These are phyloP conservation scores for Cyanoliseus patagonus DNA, from an alignment of 2,113 vertebrate genomes.

Conservation along the genomic window DNA sequence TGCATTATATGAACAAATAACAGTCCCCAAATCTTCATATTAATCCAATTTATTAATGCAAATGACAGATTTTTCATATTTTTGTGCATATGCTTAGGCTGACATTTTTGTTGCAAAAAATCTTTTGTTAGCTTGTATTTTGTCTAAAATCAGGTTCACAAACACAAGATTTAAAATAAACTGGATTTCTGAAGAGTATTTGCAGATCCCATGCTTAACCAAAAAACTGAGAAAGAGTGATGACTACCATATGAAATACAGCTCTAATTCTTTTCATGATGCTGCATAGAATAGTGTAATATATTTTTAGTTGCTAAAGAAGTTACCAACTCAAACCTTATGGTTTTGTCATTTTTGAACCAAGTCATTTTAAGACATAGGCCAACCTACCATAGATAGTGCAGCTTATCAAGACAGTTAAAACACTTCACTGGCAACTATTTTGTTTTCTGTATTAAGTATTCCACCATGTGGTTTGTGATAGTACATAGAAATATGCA, in stretches of 20 bases:
- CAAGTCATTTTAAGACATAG: background rate
- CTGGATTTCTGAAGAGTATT: background rate
- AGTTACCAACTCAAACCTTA: background rate
- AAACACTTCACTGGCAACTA: background rate
- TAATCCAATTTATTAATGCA: background rate
- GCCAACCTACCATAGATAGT: background rate
- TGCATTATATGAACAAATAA: background rate
- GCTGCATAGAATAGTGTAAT: background rate
- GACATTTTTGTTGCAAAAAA: background rate
- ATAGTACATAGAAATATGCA: background rate
- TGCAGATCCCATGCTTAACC: background rate
- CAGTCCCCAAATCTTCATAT: background rate
- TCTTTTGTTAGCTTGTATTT: background rate
- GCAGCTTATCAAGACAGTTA: rapidly evolving
- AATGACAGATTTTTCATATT: background rate
- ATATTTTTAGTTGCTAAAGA: background rate
- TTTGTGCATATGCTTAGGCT: background rate
- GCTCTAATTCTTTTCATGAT: background rate
- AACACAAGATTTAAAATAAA: background rate
- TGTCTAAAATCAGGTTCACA: background rate
- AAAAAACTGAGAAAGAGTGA: background rate
- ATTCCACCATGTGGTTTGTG: background rate
- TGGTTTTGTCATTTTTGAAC: background rate
- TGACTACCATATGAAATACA: background rate
- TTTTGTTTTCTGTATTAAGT: background rate